Conservation (phyloP, 2,113 vertebrate genomes). For the Epinephelus moara region DNA sequence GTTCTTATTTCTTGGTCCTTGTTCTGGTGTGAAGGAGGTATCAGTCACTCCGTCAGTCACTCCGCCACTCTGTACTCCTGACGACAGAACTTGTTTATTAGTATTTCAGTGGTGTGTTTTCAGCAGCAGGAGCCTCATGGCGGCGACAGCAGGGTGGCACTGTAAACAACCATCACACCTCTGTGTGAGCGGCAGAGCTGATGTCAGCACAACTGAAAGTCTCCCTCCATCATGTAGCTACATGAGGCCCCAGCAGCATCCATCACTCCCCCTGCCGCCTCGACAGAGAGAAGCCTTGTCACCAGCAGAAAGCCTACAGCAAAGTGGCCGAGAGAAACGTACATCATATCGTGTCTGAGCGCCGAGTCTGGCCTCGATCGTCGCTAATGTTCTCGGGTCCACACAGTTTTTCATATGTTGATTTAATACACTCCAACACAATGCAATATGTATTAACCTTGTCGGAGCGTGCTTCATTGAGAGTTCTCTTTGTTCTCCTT, state of each 20-base stretch:
- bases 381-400: conserved; percentile 41
- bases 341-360: conserved; percentile 36
- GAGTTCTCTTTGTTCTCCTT: conserved; percentile 69
- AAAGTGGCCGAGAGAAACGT: conserved; percentile 52
- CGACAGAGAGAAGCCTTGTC: conserved; percentile 56
- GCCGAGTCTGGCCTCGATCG: conserved; percentile 43
- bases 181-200: conserved; percentile 77
- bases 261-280: conserved; percentile 74
- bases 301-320: conserved; percentile 42
- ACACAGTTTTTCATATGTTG: conserved; percentile 71
- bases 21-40: conserved; percentile 28
- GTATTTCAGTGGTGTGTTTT: conserved; percentile 38
- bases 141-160: conserved; percentile 69
- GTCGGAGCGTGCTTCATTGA: conserved; percentile 50
- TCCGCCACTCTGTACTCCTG: conserved; percentile 42
- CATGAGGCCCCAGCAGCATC: conserved; percentile 77
- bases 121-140: conserved; percentile 42
- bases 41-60: conserved; percentile 41
- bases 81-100: conserved; percentile 36
- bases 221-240: conserved; percentile 81
- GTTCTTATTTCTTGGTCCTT: conserved; percentile 1
- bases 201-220: conserved; percentile 84
- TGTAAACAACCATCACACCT: conserved; percentile 83
- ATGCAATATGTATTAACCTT: conserved; percentile 71
- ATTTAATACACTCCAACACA: conserved; percentile 70